phyloP scores from a whole-genome alignment of 2,113 vertebrate species.

The Hippoglossus stenolepis region DNA sequence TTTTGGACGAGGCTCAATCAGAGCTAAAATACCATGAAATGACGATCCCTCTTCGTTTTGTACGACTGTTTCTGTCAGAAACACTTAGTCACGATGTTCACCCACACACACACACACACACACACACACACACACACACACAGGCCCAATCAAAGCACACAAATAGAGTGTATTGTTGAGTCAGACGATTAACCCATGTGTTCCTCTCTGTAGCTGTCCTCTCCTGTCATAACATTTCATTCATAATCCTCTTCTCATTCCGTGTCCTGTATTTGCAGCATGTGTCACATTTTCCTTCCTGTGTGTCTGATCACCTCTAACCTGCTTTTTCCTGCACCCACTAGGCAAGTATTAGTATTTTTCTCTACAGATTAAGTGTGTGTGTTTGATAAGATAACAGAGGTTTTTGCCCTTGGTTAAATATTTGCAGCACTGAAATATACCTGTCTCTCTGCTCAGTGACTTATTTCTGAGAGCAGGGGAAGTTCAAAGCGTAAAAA shows the following conservation, averaged over 20 bases:
- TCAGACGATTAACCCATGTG: constrained; percentile 14
- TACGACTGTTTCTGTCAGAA: background rate
- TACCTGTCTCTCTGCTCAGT: background rate
- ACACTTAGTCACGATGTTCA: background rate
- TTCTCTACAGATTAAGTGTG: background rate
- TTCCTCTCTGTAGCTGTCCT: background rate
- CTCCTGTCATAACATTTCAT: background rate
- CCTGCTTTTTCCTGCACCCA: background rate
- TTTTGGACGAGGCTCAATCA: background rate
- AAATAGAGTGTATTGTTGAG: background rate
- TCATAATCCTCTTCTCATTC: background rate
- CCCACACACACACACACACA: background rate
- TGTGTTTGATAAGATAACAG: constrained; percentile 13
- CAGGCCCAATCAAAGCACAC: background rate
- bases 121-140: background rate
- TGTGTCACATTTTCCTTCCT: background rate
- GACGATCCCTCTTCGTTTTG: background rate
- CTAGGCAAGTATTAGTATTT: background rate
- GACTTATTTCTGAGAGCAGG: background rate
- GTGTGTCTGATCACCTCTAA: constrained; percentile 8
- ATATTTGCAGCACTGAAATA: background rate
- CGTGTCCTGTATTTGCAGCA: background rate
- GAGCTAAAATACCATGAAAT: background rate
- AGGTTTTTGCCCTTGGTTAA: constrained; percentile 3
- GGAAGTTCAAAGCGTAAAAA: constrained; percentile 5